A percentile compares a stretch with the other conserved stretches of the same genome.
Conservation (phyloP, 2,113 vertebrate genomes). For the Oreotrochilus melanogaster region DNA sequence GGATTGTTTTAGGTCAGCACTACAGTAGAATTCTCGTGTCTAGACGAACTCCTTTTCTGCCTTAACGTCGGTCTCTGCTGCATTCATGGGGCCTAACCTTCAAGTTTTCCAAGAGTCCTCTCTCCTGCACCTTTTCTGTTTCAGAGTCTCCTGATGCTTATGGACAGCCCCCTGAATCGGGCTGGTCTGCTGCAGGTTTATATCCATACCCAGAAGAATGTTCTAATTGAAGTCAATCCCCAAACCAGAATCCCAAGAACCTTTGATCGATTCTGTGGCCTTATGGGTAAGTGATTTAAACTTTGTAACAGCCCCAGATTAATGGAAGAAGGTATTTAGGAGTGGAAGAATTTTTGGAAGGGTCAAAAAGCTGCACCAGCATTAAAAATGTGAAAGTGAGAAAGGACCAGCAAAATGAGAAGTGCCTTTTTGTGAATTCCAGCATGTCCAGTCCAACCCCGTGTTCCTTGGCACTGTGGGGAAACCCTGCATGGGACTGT, state of each 20-base stretch:
- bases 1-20: accelerated
- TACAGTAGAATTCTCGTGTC: accelerated
- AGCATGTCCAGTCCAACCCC: accelerated
- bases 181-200: conserved; percentile 96
- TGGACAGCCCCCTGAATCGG: conserved; percentile 97
- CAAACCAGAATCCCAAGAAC: conserved; percentile 97
- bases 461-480: no score
- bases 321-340: neutral
- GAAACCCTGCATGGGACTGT: neutral
- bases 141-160: conserved; percentile 93
- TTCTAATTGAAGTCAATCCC: conserved; percentile 94
- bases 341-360: accelerated
- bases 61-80: accelerated
- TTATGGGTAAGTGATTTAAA: conserved; percentile 87
- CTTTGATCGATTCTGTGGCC: conserved; percentile 94
- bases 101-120: accelerated
- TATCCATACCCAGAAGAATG: conserved; percentile 93
- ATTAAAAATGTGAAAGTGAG: neutral
- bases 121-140: neutral
- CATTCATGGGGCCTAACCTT: accelerated
- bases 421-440: accelerated
- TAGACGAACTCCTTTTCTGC: accelerated
- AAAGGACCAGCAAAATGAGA: neutral
- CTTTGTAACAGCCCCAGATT: neutral
- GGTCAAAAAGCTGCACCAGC: neutral